These are phyloP conservation scores for Eudyptes chrysolophus DNA, from an alignment of 2,113 vertebrate species.

Conservation along the genomic window DNA sequence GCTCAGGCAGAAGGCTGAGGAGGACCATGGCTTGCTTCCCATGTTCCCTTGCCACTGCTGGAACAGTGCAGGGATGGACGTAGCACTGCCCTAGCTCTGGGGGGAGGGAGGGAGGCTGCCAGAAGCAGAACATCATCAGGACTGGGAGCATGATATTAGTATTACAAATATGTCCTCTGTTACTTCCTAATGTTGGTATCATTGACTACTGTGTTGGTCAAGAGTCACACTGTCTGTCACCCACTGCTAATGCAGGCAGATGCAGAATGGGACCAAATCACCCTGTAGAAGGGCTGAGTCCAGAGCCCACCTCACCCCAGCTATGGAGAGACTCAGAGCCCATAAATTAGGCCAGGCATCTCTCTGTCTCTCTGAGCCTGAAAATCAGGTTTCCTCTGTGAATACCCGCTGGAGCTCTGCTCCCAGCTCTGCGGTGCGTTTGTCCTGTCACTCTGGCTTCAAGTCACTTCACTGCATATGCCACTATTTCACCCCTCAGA, in stretches of 20 bases:
- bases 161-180: background rate
- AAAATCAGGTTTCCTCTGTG: background rate
- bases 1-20: background rate
- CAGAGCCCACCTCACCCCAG: background rate
- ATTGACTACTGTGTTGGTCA: background rate
- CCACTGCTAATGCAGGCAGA: background rate
- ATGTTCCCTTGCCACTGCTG: background rate
- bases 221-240: background rate
- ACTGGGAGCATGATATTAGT: background rate
- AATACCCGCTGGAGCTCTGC: background rate
- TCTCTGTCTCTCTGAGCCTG: background rate
- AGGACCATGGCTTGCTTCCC: background rate
- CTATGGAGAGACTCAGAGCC: background rate
- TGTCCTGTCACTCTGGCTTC: background rate
- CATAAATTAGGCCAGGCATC: background rate
- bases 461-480: background rate
- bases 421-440: accelerated
- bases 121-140: background rate
- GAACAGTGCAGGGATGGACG: background rate
- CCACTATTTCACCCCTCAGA: background rate
- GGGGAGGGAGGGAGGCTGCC: background rate
- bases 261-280: background rate
- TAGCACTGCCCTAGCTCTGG: background rate
- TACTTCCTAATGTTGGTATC: background rate
- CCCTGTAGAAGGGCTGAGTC: background rate